These are phyloP conservation scores for Thalassarche chlororhynchos DNA, from an alignment of 2,113 vertebrate genomes.

Conservation along the genomic window DNA sequence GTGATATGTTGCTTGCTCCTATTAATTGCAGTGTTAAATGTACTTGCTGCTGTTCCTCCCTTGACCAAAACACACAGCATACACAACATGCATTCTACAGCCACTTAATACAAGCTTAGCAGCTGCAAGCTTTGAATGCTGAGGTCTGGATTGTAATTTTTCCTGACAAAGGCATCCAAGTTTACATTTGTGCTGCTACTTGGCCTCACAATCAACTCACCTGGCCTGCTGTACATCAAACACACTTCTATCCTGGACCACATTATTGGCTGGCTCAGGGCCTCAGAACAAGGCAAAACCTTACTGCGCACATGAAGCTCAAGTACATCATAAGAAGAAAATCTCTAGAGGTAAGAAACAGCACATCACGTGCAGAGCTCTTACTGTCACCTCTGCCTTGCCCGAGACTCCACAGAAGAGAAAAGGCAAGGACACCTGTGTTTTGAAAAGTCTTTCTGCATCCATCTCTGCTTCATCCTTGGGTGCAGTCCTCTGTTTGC, in stretches of 20 bases:
- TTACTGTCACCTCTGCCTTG: neutral
- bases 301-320: neutral
- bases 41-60: neutral
- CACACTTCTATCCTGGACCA: neutral
- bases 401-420: neutral
- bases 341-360: neutral
- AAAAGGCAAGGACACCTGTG: neutral
- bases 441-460: neutral
- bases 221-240: neutral
- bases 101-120: constrained; percentile 58
- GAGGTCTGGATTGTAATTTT: neutral
- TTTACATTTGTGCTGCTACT: neutral
- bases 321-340: neutral
- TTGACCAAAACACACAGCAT: neutral
- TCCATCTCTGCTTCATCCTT: neutral
- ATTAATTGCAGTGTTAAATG: neutral
- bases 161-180: neutral
- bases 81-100: neutral
- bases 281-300: neutral
- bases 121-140: constrained; percentile 42
- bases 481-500: neutral
- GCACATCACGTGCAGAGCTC: rapidly evolving
- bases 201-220: neutral
- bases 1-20: neutral
- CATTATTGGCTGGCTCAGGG: neutral